Conservation (phyloP, 53 echinoderm and acorn worm species). For the Apostichopus leukothele region DNA sequence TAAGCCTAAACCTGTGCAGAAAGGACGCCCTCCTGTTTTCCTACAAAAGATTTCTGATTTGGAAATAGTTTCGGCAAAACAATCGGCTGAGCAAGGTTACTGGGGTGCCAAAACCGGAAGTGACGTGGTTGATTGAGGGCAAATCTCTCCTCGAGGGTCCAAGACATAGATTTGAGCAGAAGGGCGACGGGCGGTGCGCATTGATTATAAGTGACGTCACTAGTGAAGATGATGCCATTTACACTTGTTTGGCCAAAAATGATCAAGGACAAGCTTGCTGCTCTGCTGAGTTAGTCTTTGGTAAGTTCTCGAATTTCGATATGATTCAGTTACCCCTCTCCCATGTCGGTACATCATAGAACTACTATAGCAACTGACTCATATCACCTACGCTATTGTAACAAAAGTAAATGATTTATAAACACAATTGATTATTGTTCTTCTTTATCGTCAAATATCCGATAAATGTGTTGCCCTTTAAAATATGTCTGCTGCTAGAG, state of each 20-base stretch:
- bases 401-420: no score
- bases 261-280: slow-evolving; percentile 69
- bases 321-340: neutral
- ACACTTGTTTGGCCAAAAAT: slow-evolving; percentile 89
- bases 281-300: slow-evolving; percentile 85
- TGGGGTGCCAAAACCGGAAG: slow-evolving; percentile 76
- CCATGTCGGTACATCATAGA: no score
- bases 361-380: no score
- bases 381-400: no score
- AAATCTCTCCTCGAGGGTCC: slow-evolving; percentile 48
- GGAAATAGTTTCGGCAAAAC: slow-evolving; percentile 59
- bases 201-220: slow-evolving; percentile 75
- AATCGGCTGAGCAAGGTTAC: slow-evolving; percentile 61
- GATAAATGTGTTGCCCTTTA: no score
- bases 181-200: slow-evolving; percentile 64
- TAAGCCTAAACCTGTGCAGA: slow-evolving; percentile 24
- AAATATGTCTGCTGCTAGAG: no score
- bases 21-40: slow-evolving; percentile 76
- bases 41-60: slow-evolving; percentile 67
- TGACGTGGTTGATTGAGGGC: slow-evolving; percentile 84
- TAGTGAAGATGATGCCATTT: slow-evolving; percentile 88
- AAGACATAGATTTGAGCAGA: slow-evolving; percentile 50
- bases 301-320: slow-evolving; percentile 33
- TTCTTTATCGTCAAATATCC: no score
- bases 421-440: no score